Base-by-base conservation (phyloP, 2,797 vertebrate genomes). In the Scleropages formosus region DNA sequence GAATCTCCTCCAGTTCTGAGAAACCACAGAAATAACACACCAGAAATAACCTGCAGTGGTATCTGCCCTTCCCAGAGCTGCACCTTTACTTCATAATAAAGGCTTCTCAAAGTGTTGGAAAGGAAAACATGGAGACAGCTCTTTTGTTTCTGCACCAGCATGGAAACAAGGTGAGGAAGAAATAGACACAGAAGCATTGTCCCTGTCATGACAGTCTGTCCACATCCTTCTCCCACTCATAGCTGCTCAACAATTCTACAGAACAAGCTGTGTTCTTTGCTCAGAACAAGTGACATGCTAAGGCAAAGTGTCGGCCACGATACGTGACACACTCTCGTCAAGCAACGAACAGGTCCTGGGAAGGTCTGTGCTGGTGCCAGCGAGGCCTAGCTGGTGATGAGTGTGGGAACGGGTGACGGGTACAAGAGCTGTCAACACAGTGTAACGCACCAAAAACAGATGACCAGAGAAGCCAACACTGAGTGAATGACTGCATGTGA, bases 21-120 rank as follows among this genome's bases (percentile, higher is more conserved):
- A 51, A 53, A 12, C 13, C 31, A 9, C 60, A 53, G 71, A 71
- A 8, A 26, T 16, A 22, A 22, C 26, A 16, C 59, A 22, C 4
- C 16, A 11, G 27, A 10, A 26, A 64, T 11, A 31, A 64, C 22
- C 2, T 24, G 27, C 62, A 7, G 12, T 16, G 18, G 24, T 56
- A 49, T 58, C 44, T n/a, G 20, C 26, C 10, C 24, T 65, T 51
- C 49, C 15, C 71, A 77, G 76, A 72, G 11, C 44, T 72, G 8
- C 76, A 78, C 61, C 49, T 78, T 9, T 74, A 78, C 76, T 78
- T 78, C 59, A 44, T 78, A 8, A 16, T 78, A 20, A 74, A 78
- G 20, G 76, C 53, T 15, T 78, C 76, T 8, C 39, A 51, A 26
- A 74, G 72, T 6, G 71, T 78, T 11, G 76, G 76, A 15, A 20